Percentiles rank a stretch among this genome's conserved stretches.
Conservation (phyloP, 2,113 vertebrate species). For the Brachyhypopomus gauderio region DNA sequence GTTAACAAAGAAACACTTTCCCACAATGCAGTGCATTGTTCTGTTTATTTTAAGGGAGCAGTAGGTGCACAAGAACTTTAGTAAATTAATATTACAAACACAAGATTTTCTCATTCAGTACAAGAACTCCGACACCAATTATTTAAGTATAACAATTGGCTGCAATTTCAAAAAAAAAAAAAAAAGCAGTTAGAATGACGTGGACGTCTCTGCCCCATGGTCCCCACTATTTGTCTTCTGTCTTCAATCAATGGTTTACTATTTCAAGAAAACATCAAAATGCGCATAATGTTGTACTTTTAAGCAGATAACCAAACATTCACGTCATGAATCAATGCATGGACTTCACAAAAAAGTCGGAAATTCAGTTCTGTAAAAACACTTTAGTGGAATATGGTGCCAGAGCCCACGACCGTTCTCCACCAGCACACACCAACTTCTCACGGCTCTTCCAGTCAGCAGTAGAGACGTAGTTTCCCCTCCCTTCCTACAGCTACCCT, state of each 20-base stretch:
- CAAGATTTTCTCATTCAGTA: not conserved
- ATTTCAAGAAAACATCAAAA: not conserved
- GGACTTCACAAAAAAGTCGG: slow-evolving; percentile 28
- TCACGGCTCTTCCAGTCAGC: not conserved
- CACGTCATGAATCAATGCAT: not conserved
- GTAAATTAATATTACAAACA: slow-evolving; percentile 22
- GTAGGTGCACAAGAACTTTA: slow-evolving; percentile 24
- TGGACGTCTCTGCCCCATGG: not conserved
- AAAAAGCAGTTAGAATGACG: not conserved
- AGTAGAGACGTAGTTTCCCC: not conserved
- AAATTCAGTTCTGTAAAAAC: slow-evolving; percentile 36
- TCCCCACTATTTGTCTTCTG: not conserved
- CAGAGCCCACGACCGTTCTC: slow-evolving; percentile 25
- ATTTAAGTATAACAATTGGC: not conserved
- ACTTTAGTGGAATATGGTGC: slow-evolving; percentile 46
- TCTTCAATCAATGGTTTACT: not conserved
- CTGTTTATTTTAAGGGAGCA: slow-evolving; percentile 11
- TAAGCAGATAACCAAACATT: slow-evolving; percentile 3
- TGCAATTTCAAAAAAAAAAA: not conserved
- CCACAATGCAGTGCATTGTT: not conserved
- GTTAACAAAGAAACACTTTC: not conserved
- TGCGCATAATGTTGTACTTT: not conserved
- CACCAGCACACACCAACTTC: slow-evolving; percentile 1
- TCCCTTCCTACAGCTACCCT: not conserved
- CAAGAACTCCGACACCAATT: not conserved